Evolutionary conservation across 2,888 invertebrate species (phyloP).

Genomic region (Acrobasis suavella): DNA sequence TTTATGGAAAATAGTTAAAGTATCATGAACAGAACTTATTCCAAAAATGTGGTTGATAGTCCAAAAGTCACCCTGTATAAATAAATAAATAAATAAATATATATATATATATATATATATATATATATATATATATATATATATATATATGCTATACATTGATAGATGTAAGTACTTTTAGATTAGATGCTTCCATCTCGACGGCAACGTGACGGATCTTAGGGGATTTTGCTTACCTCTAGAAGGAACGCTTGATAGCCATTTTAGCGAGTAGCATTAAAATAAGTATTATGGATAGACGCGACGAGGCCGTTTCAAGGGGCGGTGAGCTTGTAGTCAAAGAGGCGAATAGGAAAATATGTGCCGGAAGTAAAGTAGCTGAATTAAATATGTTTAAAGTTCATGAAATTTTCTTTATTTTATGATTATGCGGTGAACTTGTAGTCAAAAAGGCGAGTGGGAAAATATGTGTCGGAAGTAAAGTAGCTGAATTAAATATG

Average conservation of each 20-base stretch:
- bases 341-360: background rate
- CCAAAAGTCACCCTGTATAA: no score
- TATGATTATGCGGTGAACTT: slow-evolving; percentile 1
- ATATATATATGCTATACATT: no score
- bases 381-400: background rate
- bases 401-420: no score
- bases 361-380: background rate
- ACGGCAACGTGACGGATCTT: slow-evolving; percentile 13
- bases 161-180: slow-evolving; percentile 6
- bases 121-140: no score
- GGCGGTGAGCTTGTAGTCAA: slow-evolving; percentile 5
- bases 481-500: background rate
- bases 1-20: no score
- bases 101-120: no score
- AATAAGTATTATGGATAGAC: slow-evolving; percentile 49
- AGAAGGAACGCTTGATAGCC: slow-evolving; percentile 35
- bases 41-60: no score
- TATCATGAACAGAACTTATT: no score
- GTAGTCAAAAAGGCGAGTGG: background rate
- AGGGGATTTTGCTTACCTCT: slow-evolving; percentile 13
- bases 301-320: slow-evolving; percentile 34
- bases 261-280: slow-evolving; percentile 57
- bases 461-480: background rate
- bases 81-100: no score
- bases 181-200: background rate